These are phyloP conservation scores for Pangasius mekongensis DNA, from an alignment of 2,797 vertebrate species.

Conservation along the genomic window DNA sequence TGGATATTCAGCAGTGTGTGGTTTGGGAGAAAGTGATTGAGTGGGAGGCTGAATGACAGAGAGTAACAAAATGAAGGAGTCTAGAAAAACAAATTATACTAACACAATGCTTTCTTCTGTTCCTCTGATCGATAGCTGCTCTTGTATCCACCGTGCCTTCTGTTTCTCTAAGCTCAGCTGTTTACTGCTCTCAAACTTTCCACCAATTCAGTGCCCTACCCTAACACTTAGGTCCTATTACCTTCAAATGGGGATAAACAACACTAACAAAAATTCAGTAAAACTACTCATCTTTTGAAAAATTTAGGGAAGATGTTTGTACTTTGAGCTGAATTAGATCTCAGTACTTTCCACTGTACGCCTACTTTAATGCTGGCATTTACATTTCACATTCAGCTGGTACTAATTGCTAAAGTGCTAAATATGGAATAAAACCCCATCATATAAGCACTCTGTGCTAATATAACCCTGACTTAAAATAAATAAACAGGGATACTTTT, in stretches of 20 bases:
- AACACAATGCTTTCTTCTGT: constrained; percentile 63
- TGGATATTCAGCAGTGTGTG: constrained; percentile 23
- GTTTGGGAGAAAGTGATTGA: constrained; percentile 39
- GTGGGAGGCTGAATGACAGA: constrained; percentile 32
- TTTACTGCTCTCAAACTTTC: constrained; percentile 1
- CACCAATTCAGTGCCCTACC: background rate
- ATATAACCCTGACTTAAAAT: constrained; percentile 3
- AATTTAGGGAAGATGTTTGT: background rate
- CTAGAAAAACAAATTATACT: constrained; percentile 40
- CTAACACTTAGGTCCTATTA: background rate
- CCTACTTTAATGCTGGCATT: background rate
- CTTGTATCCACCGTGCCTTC: background rate
- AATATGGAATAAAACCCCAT: background rate
- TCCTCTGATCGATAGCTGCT: constrained; percentile 58
- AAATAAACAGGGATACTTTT: background rate
- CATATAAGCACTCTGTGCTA: background rate
- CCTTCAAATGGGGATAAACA: background rate
- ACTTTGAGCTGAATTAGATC: background rate
- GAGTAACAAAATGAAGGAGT: constrained; percentile 37
- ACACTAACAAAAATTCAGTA: background rate
- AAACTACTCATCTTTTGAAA: background rate
- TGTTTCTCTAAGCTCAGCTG: background rate
- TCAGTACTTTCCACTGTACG: background rate
- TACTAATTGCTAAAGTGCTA: background rate
- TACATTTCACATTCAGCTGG: constrained; percentile 2